Conservation (phyloP, 2,888 invertebrate species). For the Notodonta ziczac region DNA sequence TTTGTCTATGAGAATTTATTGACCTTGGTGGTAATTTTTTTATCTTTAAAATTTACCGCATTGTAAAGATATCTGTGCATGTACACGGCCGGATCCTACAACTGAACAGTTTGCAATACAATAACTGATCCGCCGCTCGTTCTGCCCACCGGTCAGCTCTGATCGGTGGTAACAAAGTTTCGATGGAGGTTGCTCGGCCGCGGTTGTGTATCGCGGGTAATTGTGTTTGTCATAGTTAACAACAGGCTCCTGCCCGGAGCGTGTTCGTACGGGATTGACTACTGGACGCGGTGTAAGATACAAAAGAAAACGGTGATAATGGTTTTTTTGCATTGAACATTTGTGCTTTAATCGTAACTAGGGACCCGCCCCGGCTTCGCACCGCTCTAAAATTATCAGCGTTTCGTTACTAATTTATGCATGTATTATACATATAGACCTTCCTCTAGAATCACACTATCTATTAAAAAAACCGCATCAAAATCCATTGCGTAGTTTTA, state of each 20-base stretch:
- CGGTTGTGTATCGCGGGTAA: constrained; percentile 54
- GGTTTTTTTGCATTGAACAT: neutral
- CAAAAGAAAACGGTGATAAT: constrained; percentile 13
- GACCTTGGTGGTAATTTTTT: no score
- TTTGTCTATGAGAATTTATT: no score
- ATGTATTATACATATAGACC: no score
- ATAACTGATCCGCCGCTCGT: neutral
- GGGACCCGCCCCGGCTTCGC: no score
- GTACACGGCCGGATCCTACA: neutral
- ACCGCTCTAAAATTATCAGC: no score
- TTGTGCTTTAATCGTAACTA: no score
- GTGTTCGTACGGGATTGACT: constrained; percentile 44
- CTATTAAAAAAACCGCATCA: no score
- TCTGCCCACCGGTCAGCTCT: neutral
- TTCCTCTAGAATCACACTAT: no score
- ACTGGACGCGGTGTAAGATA: constrained; percentile 20
- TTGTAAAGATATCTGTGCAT: no score
- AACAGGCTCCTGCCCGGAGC: constrained; percentile 55
- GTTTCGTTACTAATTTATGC: no score
- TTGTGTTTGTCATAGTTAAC: constrained; percentile 72
- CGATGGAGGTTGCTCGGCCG: constrained; percentile 15
- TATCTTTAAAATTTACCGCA: no score
- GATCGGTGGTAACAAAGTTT: constrained; percentile 4
- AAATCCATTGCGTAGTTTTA: no score
- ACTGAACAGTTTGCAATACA: neutral